Conservation (phyloP, 1,140 invertebrate species). For the Adelges cooleyi region DNA sequence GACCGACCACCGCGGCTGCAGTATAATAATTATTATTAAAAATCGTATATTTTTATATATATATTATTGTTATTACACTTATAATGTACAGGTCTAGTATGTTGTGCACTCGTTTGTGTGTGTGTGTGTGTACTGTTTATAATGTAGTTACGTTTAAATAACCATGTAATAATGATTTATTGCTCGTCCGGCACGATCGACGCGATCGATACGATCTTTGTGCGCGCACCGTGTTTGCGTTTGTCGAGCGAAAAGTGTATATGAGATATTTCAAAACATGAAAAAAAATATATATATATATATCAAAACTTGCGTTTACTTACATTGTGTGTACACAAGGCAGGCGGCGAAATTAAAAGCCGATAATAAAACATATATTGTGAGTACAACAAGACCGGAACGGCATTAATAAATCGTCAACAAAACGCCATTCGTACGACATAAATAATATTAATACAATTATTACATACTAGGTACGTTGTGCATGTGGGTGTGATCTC, state of each 20-base stretch:
- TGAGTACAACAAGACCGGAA: not conserved
- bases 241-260: too few relatives aligned
- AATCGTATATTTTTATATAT: too few relatives aligned
- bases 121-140: too few relatives aligned
- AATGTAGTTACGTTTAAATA: not conserved
- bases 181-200: conserved; percentile 18
- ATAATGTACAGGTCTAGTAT: too few relatives aligned
- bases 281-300: too few relatives aligned
- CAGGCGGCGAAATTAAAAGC: not conserved
- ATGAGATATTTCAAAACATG: not conserved
- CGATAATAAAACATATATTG: not conserved
- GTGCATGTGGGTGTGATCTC: too few relatives aligned
- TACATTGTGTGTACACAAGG: too few relatives aligned
- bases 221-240: not conserved
- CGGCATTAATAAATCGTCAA: conserved; percentile 17
- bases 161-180: conserved; percentile 24
- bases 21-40: too few relatives aligned
- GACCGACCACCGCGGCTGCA: too few relatives aligned
- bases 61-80: too few relatives aligned
- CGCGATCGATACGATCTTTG: conserved; percentile 21
- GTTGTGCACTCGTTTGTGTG: too few relatives aligned
- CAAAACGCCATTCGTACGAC: not conserved
- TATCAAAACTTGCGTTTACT: too few relatives aligned
- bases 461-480: not conserved
- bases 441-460: not conserved